phyloP scores from a whole-genome alignment of 2,888 invertebrate species.

The Lepidochrysops patricia region DNA sequence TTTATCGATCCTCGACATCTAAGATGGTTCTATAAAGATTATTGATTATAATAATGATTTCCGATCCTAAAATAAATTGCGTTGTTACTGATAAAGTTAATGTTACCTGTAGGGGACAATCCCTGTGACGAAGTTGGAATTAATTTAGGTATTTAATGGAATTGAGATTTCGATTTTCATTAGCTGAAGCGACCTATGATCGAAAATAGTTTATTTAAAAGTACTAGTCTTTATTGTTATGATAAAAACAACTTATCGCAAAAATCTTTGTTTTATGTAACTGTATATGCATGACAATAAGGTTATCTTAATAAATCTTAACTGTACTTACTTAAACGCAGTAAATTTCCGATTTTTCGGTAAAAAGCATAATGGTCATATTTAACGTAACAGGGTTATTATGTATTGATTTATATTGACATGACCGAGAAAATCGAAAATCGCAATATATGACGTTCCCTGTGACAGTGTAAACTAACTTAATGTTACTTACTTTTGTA shows the following conservation, averaged over 20 bases:
- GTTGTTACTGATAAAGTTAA: neutral
- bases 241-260: too few relatives aligned
- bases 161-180: neutral
- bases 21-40: neutral
- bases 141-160: neutral
- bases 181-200: too few relatives aligned
- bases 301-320: conserved; percentile 24
- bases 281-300: neutral
- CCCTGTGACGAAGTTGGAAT: neutral
- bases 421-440: too few relatives aligned
- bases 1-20: neutral
- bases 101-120: neutral
- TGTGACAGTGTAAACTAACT: too few relatives aligned
- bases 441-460: too few relatives aligned
- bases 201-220: too few relatives aligned
- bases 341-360: conserved; percentile 57
- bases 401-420: neutral
- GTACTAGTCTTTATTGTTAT: too few relatives aligned
- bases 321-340: conserved; percentile 50
- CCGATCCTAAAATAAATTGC: neutral
- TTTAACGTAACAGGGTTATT: conserved; percentile 41
- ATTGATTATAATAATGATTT: neutral
- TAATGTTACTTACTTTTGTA: too few relatives aligned
- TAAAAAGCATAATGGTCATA: conserved; percentile 58
- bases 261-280: neutral